Evolutionary conservation across 2,113 vertebrate genomes (phyloP).

Genomic region (Thunnus thynnus): DNA sequence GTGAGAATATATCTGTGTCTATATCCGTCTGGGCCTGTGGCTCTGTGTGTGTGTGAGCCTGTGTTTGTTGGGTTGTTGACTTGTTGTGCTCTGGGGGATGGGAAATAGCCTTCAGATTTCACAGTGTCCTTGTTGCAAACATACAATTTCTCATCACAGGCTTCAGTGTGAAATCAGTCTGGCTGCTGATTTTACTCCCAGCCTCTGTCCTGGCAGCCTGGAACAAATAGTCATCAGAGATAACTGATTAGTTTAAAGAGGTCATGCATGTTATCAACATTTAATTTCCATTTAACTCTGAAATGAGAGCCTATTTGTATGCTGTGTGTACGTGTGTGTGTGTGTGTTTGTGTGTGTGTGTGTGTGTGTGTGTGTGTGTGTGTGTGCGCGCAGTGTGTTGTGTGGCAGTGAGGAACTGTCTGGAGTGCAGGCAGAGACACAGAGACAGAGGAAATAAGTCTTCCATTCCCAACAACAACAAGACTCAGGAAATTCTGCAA

Average conservation of each 20-base stretch:
- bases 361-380: constrained; percentile 22
- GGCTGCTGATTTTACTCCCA: constrained; percentile 68
- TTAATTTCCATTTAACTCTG: constrained; percentile 59
- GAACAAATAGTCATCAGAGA: constrained; percentile 69
- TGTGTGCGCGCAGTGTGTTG: constrained; percentile 90
- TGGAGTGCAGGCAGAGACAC: constrained; percentile 94
- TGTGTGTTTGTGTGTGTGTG: constrained; percentile 31
- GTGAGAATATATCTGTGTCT: constrained; percentile 9
- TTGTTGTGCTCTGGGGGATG: constrained; percentile 40
- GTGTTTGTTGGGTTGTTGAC: constrained; percentile 50
- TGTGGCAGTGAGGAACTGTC: constrained; percentile 95
- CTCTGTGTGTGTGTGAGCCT: constrained; percentile 12
- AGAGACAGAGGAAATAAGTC: constrained; percentile 87
- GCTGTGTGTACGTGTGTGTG: constrained; percentile 35
- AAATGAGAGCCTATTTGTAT: constrained; percentile 46
- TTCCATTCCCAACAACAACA: constrained; percentile 85
- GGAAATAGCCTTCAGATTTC: constrained; percentile 50
- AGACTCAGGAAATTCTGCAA: constrained; percentile 89
- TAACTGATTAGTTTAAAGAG: constrained; percentile 64
- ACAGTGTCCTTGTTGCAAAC: constrained; percentile 54
- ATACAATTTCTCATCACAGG: constrained; percentile 56
- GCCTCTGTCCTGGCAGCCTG: constrained; percentile 29
- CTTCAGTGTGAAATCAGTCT: constrained; percentile 73
- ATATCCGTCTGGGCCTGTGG: constrained; percentile 77
- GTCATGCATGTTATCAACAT: constrained; percentile 65